Conservation (phyloP, 2,113 vertebrate species). For the Chamaea fasciata region DNA sequence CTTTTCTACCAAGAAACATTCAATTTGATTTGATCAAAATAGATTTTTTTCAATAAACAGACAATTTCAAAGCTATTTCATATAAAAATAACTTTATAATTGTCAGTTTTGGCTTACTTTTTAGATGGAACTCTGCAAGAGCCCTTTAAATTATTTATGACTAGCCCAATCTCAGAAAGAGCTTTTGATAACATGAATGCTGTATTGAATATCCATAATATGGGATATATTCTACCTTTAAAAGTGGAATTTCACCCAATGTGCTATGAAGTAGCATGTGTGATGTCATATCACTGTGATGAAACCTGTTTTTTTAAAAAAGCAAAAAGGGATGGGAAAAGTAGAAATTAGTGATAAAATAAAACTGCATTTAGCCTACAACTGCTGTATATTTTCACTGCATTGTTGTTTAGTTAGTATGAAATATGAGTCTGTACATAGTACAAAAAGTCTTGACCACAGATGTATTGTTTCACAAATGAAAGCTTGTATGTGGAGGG, state of each 20-base stretch:
- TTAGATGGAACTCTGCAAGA: background rate
- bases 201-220: background rate
- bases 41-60: background rate
- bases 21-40: background rate
- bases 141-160: background rate
- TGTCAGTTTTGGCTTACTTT: background rate
- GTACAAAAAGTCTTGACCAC: background rate
- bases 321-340: background rate
- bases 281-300: background rate
- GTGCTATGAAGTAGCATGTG: background rate
- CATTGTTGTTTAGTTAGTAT: background rate
- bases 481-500: background rate
- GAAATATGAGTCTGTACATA: background rate
- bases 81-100: background rate
- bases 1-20: background rate
- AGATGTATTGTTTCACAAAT: background rate
- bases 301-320: background rate
- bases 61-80: background rate
- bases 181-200: background rate
- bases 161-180: background rate
- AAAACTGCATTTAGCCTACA: background rate
- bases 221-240: background rate
- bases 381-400: background rate
- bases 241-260: background rate
- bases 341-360: background rate